A percentile compares a stretch with the other conserved stretches of the same genome.
Conservation (phyloP, 2,797 vertebrate genomes). For the Muscicapa comitata region DNA sequence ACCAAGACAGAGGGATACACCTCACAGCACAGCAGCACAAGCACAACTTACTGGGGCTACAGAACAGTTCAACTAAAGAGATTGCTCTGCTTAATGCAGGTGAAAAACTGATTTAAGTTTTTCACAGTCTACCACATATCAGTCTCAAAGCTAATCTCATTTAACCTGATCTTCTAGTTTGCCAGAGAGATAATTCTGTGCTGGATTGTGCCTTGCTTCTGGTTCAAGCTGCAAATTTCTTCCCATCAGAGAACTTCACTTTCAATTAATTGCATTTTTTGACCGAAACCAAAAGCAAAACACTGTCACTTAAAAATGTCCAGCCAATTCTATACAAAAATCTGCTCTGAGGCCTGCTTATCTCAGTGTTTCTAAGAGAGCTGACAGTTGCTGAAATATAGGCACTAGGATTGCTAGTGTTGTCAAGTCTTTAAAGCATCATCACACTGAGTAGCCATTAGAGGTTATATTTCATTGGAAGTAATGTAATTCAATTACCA, state of each 20-base stretch:
- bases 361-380: constrained; percentile 41
- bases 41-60: neutral
- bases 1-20: neutral
- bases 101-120: neutral
- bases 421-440: constrained; percentile 69
- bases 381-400: constrained; percentile 69
- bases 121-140: neutral
- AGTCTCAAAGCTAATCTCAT: neutral
- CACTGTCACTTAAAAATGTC: constrained; percentile 26
- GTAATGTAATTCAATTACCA: constrained; percentile 67
- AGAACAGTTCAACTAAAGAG: neutral
- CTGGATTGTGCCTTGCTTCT: neutral
- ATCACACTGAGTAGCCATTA: constrained; percentile 66
- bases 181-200: neutral
- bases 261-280: neutral
- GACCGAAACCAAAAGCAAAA: neutral
- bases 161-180: neutral
- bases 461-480: constrained; percentile 66
- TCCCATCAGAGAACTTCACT: neutral
- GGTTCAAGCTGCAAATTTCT: neutral
- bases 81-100: neutral
- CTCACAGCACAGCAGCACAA: neutral
- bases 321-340: neutral
- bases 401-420: constrained; percentile 60
- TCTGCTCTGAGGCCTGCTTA: constrained; percentile 24